These are phyloP conservation scores for Hippocampus comes DNA, from an alignment of 2,113 vertebrate genomes.

Conservation along the genomic window DNA sequence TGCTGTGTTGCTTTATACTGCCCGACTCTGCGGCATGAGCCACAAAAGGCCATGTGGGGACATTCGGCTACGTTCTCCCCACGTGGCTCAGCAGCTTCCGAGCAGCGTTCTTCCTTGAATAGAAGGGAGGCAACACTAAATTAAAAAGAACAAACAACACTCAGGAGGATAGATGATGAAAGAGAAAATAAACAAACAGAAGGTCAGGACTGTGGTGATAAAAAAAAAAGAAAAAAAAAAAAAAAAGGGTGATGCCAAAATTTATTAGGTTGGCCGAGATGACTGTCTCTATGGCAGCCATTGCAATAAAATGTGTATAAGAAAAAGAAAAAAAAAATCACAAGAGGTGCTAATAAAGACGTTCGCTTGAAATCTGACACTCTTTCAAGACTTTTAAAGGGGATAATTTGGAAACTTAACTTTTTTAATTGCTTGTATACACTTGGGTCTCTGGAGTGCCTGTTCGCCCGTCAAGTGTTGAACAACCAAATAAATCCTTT, in stretches of 20 bases:
- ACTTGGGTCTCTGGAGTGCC: too few relatives aligned
- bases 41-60: constrained; percentile 30
- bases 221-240: not conserved
- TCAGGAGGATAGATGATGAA: not conserved
- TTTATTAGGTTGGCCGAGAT: not conserved
- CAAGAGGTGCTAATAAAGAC: not conserved
- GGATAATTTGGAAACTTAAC: not conserved
- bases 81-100: constrained; percentile 35
- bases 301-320: not conserved
- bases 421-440: not conserved
- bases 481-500: not conserved
- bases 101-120: constrained; percentile 55
- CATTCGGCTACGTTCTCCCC: constrained; percentile 38
- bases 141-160: constrained; percentile 28
- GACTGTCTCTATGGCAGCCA: not conserved
- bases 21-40: constrained; percentile 11
- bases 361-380: not conserved
- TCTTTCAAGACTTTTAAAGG: not conserved
- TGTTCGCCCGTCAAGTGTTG: not conserved
- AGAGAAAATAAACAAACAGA: constrained; percentile 28
- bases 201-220: not conserved
- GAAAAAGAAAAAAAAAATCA: not conserved
- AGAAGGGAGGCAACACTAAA: constrained; percentile 39
- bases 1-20: not conserved
- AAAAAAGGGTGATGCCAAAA: not conserved